Conservation (phyloP, 2,797 vertebrate genomes). For the Melanotaenia boesemani region DNA sequence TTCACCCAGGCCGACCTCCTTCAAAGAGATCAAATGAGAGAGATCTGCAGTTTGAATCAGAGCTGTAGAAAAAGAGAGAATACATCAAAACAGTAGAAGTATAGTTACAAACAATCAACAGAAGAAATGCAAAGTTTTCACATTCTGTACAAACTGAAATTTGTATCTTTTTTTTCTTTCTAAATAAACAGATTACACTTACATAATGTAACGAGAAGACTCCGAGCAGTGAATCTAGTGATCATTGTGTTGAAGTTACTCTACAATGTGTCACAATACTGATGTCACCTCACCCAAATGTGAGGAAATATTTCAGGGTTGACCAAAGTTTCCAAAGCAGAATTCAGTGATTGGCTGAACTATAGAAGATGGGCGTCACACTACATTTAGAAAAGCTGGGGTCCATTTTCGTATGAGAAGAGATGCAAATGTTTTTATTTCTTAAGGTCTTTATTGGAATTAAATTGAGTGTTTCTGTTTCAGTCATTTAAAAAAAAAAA, state of each 20-base stretch:
- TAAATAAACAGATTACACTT: slow-evolving; percentile 6
- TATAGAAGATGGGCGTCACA: not conserved
- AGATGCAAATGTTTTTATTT: not conserved
- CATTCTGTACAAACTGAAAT: not conserved
- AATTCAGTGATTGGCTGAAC: slow-evolving; percentile 25
- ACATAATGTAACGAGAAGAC: slow-evolving; percentile 22
- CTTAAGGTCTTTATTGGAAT: too few species aligned
- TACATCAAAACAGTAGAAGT: not conserved
- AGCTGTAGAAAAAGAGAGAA: slow-evolving; percentile 20
- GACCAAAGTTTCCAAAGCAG: not conserved
- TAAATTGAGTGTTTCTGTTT: too few species aligned
- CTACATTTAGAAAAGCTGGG: not conserved
- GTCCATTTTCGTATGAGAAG: not conserved
- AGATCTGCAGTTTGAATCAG: not conserved
- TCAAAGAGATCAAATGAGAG: not conserved
- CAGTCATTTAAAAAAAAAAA: too few species aligned
- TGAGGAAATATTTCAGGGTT: not conserved
- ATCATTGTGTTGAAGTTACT: slow-evolving; percentile 11
- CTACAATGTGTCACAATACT: slow-evolving; percentile 4
- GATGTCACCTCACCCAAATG: slow-evolving; percentile 9
- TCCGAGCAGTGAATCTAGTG: not conserved
- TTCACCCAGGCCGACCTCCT: slow-evolving; percentile 11
- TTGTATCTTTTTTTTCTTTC: too few species aligned
- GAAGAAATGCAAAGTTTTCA: too few species aligned
- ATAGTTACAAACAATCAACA: not conserved